These are phyloP conservation scores for Rissa tridactyla DNA, from an alignment of 2,113 vertebrate genomes.

Conservation along the genomic window DNA sequence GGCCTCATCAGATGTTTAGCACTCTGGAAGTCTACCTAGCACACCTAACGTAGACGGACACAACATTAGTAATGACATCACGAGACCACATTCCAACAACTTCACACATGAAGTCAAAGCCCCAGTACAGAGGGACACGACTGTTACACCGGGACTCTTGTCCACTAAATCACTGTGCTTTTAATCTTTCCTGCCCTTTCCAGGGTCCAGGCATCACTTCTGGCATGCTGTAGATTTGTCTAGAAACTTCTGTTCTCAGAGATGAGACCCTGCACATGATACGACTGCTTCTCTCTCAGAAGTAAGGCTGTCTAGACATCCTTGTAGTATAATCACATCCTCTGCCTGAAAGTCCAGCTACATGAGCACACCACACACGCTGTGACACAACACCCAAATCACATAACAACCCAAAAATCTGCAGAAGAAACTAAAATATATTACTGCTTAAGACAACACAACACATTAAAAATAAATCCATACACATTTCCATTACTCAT, in stretches of 20 bases:
- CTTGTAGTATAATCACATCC: background rate
- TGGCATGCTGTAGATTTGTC: background rate
- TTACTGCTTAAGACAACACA: background rate
- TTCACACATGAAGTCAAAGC: background rate
- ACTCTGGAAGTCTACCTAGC: background rate
- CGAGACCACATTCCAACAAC: background rate
- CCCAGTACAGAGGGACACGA: background rate
- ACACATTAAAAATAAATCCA: conserved; percentile 1
- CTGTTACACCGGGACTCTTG: background rate
- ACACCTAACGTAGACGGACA: background rate
- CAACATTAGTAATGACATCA: background rate
- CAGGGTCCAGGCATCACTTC: background rate
- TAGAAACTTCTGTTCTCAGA: background rate
- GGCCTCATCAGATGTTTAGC: background rate
- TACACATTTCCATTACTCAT: background rate
- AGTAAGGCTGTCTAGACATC: background rate
- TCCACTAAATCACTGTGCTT: background rate
- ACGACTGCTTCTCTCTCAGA: background rate
- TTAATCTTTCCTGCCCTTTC: background rate
- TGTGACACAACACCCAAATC: background rate
- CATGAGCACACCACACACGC: fast-evolving
- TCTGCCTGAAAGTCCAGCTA: background rate
- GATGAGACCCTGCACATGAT: background rate
- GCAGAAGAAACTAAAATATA: background rate
- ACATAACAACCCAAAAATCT: background rate